Percentiles rank a stretch among this genome's conserved stretches.
Conservation (phyloP, 2,888 invertebrate species). For the Bugula neritina region DNA sequence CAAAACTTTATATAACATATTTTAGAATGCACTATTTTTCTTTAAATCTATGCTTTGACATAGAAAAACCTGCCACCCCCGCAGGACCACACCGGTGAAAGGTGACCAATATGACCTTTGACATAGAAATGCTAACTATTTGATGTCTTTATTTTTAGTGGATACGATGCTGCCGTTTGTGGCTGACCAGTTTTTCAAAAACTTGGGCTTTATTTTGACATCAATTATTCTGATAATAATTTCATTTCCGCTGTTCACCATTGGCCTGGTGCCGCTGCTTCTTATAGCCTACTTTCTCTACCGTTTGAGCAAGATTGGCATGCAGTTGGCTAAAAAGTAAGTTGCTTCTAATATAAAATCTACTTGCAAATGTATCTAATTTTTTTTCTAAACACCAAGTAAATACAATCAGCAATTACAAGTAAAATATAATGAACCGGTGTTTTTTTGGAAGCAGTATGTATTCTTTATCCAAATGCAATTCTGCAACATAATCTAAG, state of each 20-base stretch:
- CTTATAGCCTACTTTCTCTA: conserved; percentile 49
- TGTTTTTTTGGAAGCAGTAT: too few species aligned
- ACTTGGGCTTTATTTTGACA: conserved; percentile 64
- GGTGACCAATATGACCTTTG: too few species aligned
- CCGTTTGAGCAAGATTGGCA: conserved; percentile 50
- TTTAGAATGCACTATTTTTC: too few species aligned
- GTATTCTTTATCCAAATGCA: too few species aligned
- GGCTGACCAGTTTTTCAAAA: conserved; percentile 60
- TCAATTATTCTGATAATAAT: conserved; percentile 75
- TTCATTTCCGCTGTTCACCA: conserved; percentile 65
- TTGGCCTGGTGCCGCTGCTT: conserved; percentile 50
- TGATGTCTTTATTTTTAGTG: conserved; percentile 53
- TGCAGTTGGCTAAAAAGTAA: conserved; percentile 43
- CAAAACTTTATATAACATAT: too few species aligned
- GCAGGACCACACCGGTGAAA: too few species aligned
- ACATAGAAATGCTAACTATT: too few species aligned
- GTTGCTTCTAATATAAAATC: not conserved
- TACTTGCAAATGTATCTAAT: not conserved
- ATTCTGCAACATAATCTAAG: too few species aligned
- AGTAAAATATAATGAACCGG: too few species aligned
- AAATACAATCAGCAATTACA: not conserved
- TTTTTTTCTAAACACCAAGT: not conserved
- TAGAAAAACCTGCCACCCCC: too few species aligned
- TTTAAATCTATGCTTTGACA: too few species aligned
- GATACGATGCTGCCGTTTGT: conserved; percentile 58